Percentiles rank a stretch among this genome's conserved stretches.
phyloP scores from a whole-genome alignment of 2,888 invertebrate genomes.

The Thera obeliscata region DNA sequence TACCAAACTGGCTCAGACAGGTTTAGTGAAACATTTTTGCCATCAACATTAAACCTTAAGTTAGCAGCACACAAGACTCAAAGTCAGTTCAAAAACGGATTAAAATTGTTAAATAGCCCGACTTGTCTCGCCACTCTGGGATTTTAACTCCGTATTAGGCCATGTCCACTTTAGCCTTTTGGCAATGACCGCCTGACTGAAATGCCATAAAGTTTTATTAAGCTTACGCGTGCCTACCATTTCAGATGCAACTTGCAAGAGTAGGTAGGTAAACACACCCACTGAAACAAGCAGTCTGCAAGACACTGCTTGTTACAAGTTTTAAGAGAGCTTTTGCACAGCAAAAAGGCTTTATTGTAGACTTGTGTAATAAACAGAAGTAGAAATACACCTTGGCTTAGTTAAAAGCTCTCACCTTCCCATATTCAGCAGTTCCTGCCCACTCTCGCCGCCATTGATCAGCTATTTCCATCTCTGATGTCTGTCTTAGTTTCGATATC shows the following conservation, averaged over 20 bases:
- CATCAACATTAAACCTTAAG: conserved; percentile 67
- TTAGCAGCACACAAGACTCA: conserved; percentile 57
- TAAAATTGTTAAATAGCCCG: conserved; percentile 55
- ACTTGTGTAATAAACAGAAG: not conserved
- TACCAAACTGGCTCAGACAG: conserved; percentile 66
- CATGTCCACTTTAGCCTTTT: conserved; percentile 76
- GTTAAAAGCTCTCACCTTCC: conserved; percentile 67
- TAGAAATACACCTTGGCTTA: not conserved
- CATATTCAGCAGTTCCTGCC: conserved; percentile 81
- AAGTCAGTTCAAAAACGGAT: conserved; percentile 61
- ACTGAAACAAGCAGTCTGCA: too few relatives aligned
- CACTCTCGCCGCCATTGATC: conserved; percentile 81
- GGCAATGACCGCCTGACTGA: conserved; percentile 77
- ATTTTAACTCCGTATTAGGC: conserved; percentile 77
- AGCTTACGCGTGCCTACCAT: conserved; percentile 13
- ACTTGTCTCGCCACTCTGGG: conserved; percentile 61
- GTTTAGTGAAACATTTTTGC: conserved; percentile 54
- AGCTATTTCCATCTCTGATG: conserved; percentile 74
- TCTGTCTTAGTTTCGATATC: conserved; percentile 60
- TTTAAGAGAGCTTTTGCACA: conserved; percentile 4
- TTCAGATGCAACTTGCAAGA: not conserved
- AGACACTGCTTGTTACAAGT: too few relatives aligned
- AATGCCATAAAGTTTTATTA: conserved; percentile 52
- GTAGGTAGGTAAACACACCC: not conserved
- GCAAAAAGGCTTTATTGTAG: conserved; percentile 8